phyloP scores from a whole-genome alignment of 2,113 vertebrate genomes.

The Chelonoidis abingdonii region DNA sequence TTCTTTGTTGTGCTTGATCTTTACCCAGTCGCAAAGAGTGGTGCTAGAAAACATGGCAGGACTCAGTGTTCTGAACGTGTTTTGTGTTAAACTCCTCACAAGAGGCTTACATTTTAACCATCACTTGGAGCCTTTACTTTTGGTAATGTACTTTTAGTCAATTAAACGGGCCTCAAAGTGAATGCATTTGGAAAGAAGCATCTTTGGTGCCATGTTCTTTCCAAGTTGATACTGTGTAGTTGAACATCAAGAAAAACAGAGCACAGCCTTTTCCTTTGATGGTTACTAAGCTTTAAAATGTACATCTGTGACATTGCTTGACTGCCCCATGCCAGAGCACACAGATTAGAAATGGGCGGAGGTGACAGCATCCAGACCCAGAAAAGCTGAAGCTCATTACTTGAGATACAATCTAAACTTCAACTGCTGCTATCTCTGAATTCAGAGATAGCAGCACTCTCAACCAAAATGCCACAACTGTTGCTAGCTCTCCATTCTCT shows the following conservation, averaged over 20 bases:
- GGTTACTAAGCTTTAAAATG: neutral
- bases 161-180: neutral
- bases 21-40: conserved; percentile 29
- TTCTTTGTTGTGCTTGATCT: neutral
- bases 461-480: neutral
- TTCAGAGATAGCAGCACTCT: neutral
- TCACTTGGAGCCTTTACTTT: neutral
- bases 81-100: conserved; percentile 22
- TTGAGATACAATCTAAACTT: neutral
- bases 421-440: neutral
- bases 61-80: neutral
- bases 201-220: neutral
- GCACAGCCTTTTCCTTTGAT: neutral
- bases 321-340: conserved; percentile 9
- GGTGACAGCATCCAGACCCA: neutral
- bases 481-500: conserved; percentile 11
- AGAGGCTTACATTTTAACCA: neutral
- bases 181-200: conserved; percentile 6
- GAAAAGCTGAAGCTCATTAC: conserved; percentile 3
- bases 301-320: neutral
- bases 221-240: neutral
- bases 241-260: conserved; percentile 1
- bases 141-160: neutral
- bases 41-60: neutral
- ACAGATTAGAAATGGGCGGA: neutral